Base-by-base conservation (phyloP, 2,113 vertebrate genomes). In the Chlorocebus sabaeus region DNA sequence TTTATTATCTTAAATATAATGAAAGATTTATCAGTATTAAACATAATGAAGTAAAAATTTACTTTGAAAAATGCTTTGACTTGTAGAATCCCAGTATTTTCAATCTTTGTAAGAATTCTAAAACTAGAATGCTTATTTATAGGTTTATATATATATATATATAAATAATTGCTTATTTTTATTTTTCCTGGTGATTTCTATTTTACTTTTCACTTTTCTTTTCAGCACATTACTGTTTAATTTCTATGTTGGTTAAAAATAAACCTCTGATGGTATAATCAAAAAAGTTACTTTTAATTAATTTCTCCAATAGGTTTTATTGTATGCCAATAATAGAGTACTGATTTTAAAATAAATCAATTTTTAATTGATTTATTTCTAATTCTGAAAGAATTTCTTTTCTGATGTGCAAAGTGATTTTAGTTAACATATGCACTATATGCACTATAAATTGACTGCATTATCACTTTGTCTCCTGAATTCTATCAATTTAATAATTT, bases 381-480 rank as follows among this genome's bases (percentile, higher is more conserved):
- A 95, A 76, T 98, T 50, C n/a, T 45, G 68, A 35, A 40, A 90
- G 38, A 89, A 93, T 96, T 92, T 96, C 30, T 97, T 30, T 95
- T 96, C 25, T 96, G 76, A 52, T 93, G 40, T 90, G 9, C 43
- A 94, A 86, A 93, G 4, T 76, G 35, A 89, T 96, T 98, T 35
- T 40, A 75, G 0, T 93, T 94, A 89, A 55, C 50, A 50, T 50
- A 13, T 83, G 3, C 4, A 45, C 20, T 92, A 83, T 92, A 93
- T 94, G 89, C 27, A 57, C 27, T 97, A 55, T 96, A 98, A 98
- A 98, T 93, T 98, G 96, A 98, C 98, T 98, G 89, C 98, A 98
- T 98, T 98, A 93, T 97, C 97, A 98, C 97, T 93, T 97, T 97
- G 55, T 89, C 48, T 96, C 40, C 73, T 61, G 88, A 97, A 96